A percentile compares a stretch with the other conserved stretches of the same genome.
These are phyloP conservation scores for Drosophila diplacantha DNA, from an alignment of 2,888 invertebrate genomes.

Conservation along the genomic window DNA sequence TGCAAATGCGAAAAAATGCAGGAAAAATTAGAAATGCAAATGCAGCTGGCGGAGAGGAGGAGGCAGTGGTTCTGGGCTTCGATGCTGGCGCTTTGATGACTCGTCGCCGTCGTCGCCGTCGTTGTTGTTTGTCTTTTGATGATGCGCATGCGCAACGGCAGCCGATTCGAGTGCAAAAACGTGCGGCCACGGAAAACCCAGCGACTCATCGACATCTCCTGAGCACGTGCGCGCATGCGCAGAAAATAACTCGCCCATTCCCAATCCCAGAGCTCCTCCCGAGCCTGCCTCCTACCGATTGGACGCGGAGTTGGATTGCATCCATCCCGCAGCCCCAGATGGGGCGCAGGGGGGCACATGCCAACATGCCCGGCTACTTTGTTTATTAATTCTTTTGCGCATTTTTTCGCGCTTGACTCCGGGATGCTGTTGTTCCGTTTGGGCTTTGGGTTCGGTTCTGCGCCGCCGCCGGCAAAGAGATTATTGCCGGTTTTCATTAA, in stretches of 20 bases:
- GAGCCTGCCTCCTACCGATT: conserved; percentile 1
- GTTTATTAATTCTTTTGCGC: conserved; percentile 73
- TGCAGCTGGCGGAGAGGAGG: conserved; percentile 33
- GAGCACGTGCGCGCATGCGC: conserved; percentile 71
- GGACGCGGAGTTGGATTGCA: conserved; percentile 29
- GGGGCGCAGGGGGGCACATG: conserved; percentile 40
- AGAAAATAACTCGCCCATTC: conserved; percentile 64
- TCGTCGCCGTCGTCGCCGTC: conserved; percentile 23
- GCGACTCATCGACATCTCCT: conserved; percentile 36
- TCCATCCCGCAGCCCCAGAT: conserved; percentile 40
- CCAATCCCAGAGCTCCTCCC: conserved; percentile 9
- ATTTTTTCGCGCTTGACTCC: conserved; percentile 67
- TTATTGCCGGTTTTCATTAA: conserved; percentile 74
- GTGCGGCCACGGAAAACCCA: conserved; percentile 56
- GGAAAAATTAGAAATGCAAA: conserved; percentile 70
- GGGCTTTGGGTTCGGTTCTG: conserved; percentile 28
- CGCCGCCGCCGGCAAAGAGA: conserved; percentile 63
- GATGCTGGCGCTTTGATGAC: conserved; percentile 46
- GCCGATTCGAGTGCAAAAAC: conserved; percentile 48
- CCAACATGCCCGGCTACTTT: conserved; percentile 69
- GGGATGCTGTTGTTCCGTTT: conserved; percentile 31
- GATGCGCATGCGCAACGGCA: conserved; percentile 58
- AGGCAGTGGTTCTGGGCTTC: conserved; percentile 16
- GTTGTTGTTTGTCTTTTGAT: conserved; percentile 50
- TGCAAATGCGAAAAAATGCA: conserved; percentile 48